Evolutionary conservation across 2,797 vertebrate species (phyloP).

Genomic region (Melanotaenia parkinsoni): DNA sequence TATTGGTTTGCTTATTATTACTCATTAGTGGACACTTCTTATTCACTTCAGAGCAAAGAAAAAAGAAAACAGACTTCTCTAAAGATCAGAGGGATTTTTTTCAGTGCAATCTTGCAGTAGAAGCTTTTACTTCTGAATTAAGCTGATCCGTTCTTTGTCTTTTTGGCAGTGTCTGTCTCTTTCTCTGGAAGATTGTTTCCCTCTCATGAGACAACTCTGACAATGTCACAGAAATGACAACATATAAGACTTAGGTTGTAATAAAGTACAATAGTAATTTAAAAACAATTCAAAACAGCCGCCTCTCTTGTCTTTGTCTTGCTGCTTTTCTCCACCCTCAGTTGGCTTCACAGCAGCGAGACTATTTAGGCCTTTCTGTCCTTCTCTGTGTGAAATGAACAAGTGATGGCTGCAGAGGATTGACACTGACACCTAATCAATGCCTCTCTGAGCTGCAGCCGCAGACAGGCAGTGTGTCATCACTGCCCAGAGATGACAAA

Average conservation of each 20-base stretch:
- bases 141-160: background rate
- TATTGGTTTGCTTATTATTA: no score
- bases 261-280: background rate
- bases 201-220: background rate
- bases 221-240: background rate
- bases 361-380: conserved; percentile 30
- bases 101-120: background rate
- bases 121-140: background rate
- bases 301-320: background rate
- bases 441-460: conserved; percentile 53
- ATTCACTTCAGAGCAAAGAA: no score
- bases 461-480: conserved; percentile 54
- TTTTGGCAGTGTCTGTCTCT: background rate
- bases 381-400: conserved; percentile 39
- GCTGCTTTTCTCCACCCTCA: conserved; percentile 2
- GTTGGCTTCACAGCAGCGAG: conserved; percentile 15
- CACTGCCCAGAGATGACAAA: conserved; percentile 54
- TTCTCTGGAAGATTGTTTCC: background rate
- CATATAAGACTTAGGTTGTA: background rate
- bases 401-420: conserved; percentile 38
- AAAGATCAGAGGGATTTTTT: background rate
- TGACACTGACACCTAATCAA: conserved; percentile 67
- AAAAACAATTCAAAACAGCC: background rate
- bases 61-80: no score
- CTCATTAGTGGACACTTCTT: no score